Base-by-base conservation (phyloP, 2,113 vertebrate species). In the Cottus gobio region DNA sequence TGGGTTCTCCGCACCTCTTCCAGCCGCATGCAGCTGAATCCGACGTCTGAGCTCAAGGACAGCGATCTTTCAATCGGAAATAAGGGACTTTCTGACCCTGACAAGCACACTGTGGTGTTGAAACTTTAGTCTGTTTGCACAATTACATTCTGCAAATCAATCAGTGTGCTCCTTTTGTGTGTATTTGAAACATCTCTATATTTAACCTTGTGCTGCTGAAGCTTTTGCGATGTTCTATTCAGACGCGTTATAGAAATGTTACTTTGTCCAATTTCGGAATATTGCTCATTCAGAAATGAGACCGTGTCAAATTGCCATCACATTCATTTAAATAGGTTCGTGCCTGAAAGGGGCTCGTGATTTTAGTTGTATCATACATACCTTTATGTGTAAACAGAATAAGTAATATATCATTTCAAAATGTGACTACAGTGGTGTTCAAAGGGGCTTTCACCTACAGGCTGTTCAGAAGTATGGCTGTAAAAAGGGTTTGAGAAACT, bases 401-500 rank as follows among this genome's bases (percentile, higher is more conserved):
- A 37, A 37, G 10, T 26, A 26, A 26, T 26, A 56, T 20, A 56
- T 16, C 16, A 2, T 15, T 44, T 37, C 4, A 57, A 26, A 37
- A 34, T 62, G 22, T 48, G 9, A 37, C n/a, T 58, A 46, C 31
- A 65, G 44, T 9, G 48, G 15, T 71, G 57, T 26, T 60, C 1
- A 15, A n/a, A 26, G 62, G 56, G n/a, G 37, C 63, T 76, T 82
- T n/a, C n/a, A n/a, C n/a, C 20, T 80, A 60, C 77, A 65, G n/a
- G n/a, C 24, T 68, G 71, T 75, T 83, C 73, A 83, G 70, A 76
- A 91, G 80, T 48, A 36, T 57, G 10, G 61, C 56, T 80, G 67
- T 82, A 64, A 82, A 82, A 30, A 76, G 18, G 75, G 71, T 79
- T 83, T 66, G 48, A 77, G 62, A 85, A 84, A 74, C 34, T 84